Base-by-base conservation (phyloP, 2,113 vertebrate genomes). In the Danionella cerebrum region DNA sequence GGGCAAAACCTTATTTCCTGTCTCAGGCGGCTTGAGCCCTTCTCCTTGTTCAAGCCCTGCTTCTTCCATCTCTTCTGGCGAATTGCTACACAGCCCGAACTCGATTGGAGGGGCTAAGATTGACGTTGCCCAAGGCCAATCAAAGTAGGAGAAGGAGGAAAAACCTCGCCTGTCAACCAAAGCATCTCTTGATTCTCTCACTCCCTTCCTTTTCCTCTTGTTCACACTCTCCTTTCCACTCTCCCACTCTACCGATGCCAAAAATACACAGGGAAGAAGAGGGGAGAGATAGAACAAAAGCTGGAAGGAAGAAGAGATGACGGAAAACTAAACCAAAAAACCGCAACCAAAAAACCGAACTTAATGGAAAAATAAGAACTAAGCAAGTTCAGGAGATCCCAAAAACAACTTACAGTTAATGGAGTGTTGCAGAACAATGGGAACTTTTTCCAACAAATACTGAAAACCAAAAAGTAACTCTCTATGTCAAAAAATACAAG, bases 31-130 rank as follows among this genome's bases (percentile, higher is more conserved):
- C 84, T 84, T 88, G 77, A 90, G 88, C 76, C 89, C 90, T 18
- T 92, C 91, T 50, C 87, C 84, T 41, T 89, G 87, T 81, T 89
- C 86, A 11, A 87, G 86, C 79, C 87, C 87, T 45, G 78, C 82
- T 73, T 89, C 87, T 77, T 88, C 84, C 77, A 90, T 87, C 74
- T 90, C 87, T 87, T 91, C 88, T 67, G 88, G 88, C 29, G 88
- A 77, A 67, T 82, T 89, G 80, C 87, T 89, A 78, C 91, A 92
- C 87, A 88, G 86, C 83, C 90, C 91, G 38, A 78, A 90, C 21
- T 80, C 79, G 21, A 84, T 88, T 85, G 88, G 78, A 65, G 89
- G 86, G 72, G 81, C 85, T 80, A 92, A 88, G 85, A 86, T 88
- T 89, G 85, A 88, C 78, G 45, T 19, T 71, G 24, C 72, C 76